Percentiles rank a stretch among this genome's conserved stretches.
phyloP scores from a whole-genome alignment of 2,888 invertebrate species.

The Danaus chrysippus region DNA sequence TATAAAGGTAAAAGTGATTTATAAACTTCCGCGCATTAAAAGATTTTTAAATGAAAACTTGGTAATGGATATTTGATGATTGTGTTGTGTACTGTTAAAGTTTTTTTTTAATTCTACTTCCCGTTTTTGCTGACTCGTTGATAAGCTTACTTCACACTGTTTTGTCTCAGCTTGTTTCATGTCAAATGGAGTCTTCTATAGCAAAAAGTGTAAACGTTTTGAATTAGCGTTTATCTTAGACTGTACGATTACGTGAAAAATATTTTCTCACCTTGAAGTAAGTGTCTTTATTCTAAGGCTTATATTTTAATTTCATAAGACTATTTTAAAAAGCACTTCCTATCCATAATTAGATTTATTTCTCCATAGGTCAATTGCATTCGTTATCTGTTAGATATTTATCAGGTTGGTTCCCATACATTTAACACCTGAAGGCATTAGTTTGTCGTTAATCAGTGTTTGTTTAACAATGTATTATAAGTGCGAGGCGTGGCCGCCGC shows the following conservation, averaged over 20 bases:
- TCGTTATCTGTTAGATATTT: not conserved
- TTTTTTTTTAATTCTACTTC: slow-evolving; percentile 4
- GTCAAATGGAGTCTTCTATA: too few species aligned
- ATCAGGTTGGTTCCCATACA: not conserved
- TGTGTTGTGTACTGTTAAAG: slow-evolving; percentile 3
- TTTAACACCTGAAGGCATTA: slow-evolving; percentile 7
- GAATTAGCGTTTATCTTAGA: too few species aligned
- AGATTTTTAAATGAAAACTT: slow-evolving; percentile 29
- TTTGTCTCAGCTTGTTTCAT: too few species aligned
- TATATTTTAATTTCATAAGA: too few species aligned
- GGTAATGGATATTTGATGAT: slow-evolving; percentile 16
- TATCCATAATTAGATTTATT: too few species aligned
- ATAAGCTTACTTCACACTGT: too few species aligned
- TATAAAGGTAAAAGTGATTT: slow-evolving; percentile 31
- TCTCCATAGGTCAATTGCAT: not conserved
- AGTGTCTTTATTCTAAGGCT: too few species aligned
- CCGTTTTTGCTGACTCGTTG: too few species aligned
- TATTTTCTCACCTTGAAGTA: too few species aligned
- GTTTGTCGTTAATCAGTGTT: slow-evolving; percentile 17
- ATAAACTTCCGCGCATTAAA: slow-evolving; percentile 31
- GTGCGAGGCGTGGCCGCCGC: slow-evolving; percentile 33
- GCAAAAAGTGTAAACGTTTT: too few species aligned
- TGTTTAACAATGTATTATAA: slow-evolving; percentile 22
- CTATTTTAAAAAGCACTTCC: too few species aligned
- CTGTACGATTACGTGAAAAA: too few species aligned